These are phyloP conservation scores for Coreoperca whiteheadi DNA, from an alignment of 2,113 vertebrate species.

Conservation along the genomic window DNA sequence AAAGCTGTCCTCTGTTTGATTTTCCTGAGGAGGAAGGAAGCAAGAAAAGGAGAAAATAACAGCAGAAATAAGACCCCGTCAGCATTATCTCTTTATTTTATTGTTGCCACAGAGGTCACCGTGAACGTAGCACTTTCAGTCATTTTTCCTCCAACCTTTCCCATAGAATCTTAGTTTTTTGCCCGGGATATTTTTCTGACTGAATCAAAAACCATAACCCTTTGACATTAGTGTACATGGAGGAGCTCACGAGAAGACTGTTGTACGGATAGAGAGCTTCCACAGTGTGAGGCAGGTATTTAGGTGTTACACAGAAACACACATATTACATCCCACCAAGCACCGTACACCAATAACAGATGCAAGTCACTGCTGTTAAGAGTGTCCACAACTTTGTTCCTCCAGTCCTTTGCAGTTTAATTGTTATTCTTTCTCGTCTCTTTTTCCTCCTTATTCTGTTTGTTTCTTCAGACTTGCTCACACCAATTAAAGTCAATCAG, in stretches of 20 bases:
- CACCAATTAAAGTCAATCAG: slow-evolving; percentile 60
- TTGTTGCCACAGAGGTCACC: slow-evolving; percentile 63
- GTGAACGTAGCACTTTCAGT: slow-evolving; percentile 23
- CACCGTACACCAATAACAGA: neutral
- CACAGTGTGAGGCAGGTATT: neutral
- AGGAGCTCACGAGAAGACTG: neutral
- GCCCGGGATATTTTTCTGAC: neutral
- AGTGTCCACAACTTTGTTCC: slow-evolving; percentile 28
- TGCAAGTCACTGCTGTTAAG: slow-evolving; percentile 10
- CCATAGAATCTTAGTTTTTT: neutral
- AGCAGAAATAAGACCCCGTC: slow-evolving; percentile 68
- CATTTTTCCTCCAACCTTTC: slow-evolving; percentile 25
- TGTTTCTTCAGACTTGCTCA: slow-evolving; percentile 27
- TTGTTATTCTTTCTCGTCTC: slow-evolving; percentile 39
- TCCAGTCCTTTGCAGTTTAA: slow-evolving; percentile 21
- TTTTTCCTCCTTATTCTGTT: neutral
- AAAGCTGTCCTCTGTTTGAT: slow-evolving; percentile 75
- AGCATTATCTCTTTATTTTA: slow-evolving; percentile 74
- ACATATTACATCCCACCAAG: slow-evolving; percentile 13
- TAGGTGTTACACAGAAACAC: neutral
- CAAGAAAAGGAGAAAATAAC: slow-evolving; percentile 53
- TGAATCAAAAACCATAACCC: slow-evolving; percentile 40
- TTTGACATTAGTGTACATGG: neutral
- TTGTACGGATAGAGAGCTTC: neutral
- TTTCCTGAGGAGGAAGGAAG: slow-evolving; percentile 54